phyloP scores from a whole-genome alignment of 2,113 vertebrate genomes.

The Oceanites oceanicus region DNA sequence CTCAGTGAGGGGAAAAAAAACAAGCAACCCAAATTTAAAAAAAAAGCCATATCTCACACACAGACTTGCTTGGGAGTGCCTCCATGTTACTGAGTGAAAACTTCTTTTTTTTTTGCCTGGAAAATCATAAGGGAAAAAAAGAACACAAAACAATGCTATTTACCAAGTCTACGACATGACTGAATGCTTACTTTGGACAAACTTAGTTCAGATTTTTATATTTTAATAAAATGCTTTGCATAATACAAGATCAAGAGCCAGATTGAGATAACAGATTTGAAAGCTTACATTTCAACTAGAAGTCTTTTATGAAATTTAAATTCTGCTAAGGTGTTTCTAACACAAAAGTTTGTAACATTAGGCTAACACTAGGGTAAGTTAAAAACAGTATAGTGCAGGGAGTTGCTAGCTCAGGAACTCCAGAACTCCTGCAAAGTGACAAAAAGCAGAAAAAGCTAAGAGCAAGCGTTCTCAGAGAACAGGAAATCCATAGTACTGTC shows the following conservation, averaged over 20 bases:
- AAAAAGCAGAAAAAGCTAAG: neutral
- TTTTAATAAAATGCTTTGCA: neutral
- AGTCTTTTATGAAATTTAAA: neutral
- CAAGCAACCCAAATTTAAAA: neutral
- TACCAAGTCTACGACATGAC: neutral
- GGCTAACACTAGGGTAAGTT: neutral
- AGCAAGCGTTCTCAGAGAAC: neutral
- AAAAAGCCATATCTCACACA: neutral
- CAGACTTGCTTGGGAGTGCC: neutral
- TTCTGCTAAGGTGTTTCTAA: neutral
- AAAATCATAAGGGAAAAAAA: neutral
- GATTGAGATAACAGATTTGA: neutral
- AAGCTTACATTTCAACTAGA: neutral
- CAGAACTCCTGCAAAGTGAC: neutral
- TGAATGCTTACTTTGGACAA: neutral
- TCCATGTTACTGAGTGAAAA: neutral
- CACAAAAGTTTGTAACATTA: neutral
- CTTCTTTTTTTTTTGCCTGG: neutral
- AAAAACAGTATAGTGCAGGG: neutral
- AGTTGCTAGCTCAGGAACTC: neutral
- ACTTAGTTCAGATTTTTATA: neutral
- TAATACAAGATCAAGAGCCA: neutral
- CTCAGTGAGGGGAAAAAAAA: accelerated
- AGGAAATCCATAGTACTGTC: neutral
- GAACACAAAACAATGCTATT: neutral